Evolutionary conservation across 2,888 invertebrate genomes (phyloP), one percentile per base, ranked within the genome.

Genomic region (Dryadula phaetusa): DNA sequence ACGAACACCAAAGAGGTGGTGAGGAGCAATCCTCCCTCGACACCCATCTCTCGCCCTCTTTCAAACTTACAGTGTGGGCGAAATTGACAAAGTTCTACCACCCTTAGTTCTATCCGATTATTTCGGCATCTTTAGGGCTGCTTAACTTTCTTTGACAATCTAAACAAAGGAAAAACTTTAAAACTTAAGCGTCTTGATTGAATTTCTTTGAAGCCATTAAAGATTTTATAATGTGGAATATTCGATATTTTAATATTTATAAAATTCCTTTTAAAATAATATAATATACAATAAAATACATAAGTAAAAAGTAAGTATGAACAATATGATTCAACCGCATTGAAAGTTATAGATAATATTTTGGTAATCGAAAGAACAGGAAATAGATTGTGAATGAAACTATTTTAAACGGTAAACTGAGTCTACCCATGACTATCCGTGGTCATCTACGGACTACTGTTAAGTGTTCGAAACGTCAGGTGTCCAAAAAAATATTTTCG

Each of bases 1-100:
- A 86, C 84, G 83, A 89, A 87, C 85, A 86, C 83, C 83, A 83
- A 86, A 85, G 83, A 82, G 86, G 82, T 81, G 83, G 83, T 79
- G 71, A 77, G 75, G 66, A 70, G 68, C 66, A 64, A 53, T 66
- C 67, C 79, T 68, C 74, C 70, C 74, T 67, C 72, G 67, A 70
- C 67, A 74, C 73, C 78, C 78, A 79, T 77, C 74, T 68, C 74
- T 81, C 83, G 82, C 82, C 85, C 85, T 40, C 82, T 82, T 84
- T 80, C 77, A 81, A 86, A 82, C 84, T 82, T 81, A 70, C 78
- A 75, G 78, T 79, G 74, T 84, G 82, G 83, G 82, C 79, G 74
- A 82, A 85, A 86, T 87, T 85, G 84, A 78, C 83, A 86, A 90
- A 89, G 83, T 88, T 87, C 76, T 75, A 74, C 80, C 80, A 80